These are phyloP conservation scores for Andinoacara biseriatus DNA, from an alignment of 2,113 vertebrate genomes.

Conservation along the genomic window DNA sequence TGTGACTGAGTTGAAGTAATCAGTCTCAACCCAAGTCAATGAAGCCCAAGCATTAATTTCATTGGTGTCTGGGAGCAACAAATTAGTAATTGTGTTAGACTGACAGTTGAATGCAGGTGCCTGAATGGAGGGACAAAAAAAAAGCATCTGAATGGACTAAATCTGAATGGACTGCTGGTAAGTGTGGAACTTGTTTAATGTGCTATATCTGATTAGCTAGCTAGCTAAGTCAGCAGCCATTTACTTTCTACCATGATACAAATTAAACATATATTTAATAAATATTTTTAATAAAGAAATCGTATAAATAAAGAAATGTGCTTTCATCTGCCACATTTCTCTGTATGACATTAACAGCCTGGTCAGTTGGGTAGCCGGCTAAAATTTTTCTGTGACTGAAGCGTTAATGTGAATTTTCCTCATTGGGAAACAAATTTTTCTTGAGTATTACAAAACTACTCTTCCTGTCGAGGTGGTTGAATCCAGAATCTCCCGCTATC, in stretches of 20 bases:
- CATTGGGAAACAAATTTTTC: neutral
- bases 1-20: neutral
- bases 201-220: neutral
- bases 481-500: too few relatives aligned
- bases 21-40: neutral
- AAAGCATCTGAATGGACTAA: neutral
- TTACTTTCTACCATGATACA: neutral
- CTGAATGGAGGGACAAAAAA: too few relatives aligned
- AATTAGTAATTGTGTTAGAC: neutral
- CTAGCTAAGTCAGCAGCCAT: fast-evolving
- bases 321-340: neutral
- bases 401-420: neutral
- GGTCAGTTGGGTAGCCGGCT: too few relatives aligned
- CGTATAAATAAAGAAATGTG: neutral
- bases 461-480: too few relatives aligned
- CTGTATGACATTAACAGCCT: neutral
- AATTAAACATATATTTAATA: neutral
- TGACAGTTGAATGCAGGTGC: neutral
- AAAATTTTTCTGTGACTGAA: neutral
- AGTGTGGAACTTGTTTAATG: neutral
- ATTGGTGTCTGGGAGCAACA: neutral
- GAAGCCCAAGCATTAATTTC: neutral
- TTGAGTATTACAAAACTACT: too few relatives aligned
- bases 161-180: neutral
- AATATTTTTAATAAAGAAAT: neutral